A percentile compares a stretch with the other conserved stretches of the same genome.
phyloP scores from a whole-genome alignment of 1,140 invertebrate species.

The Magallana gigas region DNA sequence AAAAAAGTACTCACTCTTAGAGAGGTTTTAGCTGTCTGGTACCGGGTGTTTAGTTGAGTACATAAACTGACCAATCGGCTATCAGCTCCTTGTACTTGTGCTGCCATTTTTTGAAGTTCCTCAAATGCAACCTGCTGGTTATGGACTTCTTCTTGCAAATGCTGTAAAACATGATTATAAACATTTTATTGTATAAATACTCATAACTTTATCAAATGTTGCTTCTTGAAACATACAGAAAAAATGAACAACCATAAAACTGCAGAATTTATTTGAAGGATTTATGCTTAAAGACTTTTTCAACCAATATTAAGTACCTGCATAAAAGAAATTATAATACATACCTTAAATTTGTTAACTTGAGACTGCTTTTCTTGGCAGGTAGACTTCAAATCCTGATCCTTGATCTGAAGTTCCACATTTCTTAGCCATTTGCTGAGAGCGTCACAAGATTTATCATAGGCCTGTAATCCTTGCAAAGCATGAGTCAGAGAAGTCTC shows the following conservation, averaged over 20 bases:
- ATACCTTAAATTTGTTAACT: slow-evolving; percentile 87
- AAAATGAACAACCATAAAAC: no score
- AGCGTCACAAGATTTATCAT: slow-evolving; percentile 87
- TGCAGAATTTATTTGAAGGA: no score
- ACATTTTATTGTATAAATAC: no score
- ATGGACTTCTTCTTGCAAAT: slow-evolving; percentile 87
- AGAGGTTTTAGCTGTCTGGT: slow-evolving; percentile 90
- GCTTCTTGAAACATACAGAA: no score
- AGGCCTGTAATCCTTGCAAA: slow-evolving; percentile 88
- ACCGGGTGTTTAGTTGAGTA: slow-evolving; percentile 89
- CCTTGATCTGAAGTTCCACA: slow-evolving; percentile 91
- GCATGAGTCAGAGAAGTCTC: slow-evolving; percentile 84
- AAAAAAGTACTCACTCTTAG: slow-evolving; percentile 82
- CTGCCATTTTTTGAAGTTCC: slow-evolving; percentile 85
- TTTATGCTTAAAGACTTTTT: no score
- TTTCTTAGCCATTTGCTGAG: slow-evolving; percentile 91
- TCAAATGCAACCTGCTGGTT: slow-evolving; percentile 87
- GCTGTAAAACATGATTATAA: slow-evolving; percentile 62
- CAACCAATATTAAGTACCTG: no score
- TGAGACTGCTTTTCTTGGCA: slow-evolving; percentile 90
- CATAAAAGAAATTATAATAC: neutral
- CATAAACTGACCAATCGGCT: slow-evolving; percentile 87
- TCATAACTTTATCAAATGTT: no score
- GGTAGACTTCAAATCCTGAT: slow-evolving; percentile 92
- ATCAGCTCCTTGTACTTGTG: slow-evolving; percentile 86